Evolutionary conservation across 2,113 vertebrate species (phyloP).

Genomic region (Odocoileus hemionus): DNA sequence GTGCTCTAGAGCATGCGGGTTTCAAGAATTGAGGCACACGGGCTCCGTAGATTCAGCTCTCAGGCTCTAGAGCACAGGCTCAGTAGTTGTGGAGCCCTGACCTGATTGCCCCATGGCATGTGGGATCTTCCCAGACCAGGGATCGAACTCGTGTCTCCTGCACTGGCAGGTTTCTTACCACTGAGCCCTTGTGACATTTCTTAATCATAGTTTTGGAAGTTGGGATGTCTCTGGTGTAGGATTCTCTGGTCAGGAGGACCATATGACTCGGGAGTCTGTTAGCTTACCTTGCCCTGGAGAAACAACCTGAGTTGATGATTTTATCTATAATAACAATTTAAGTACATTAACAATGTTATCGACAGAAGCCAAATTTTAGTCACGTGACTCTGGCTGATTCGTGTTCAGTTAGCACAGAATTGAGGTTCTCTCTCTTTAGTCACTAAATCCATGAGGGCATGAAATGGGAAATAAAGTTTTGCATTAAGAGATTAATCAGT

Average conservation of each 20-base stretch:
- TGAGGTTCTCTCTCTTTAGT: neutral
- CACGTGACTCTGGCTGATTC: neutral
- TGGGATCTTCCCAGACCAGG: neutral
- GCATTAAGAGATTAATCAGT: neutral
- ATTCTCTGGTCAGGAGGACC: neutral
- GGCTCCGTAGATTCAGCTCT: neutral
- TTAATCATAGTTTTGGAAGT: neutral
- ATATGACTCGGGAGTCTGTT: neutral
- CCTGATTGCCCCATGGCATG: neutral
- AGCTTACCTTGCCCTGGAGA: neutral
- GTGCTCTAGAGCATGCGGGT: accelerated
- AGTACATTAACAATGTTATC: neutral
- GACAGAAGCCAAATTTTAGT: neutral
- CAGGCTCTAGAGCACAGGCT: neutral
- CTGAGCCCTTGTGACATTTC: neutral
- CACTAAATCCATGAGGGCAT: neutral
- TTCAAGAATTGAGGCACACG: neutral
- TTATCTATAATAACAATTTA: neutral
- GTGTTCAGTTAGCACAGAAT: neutral
- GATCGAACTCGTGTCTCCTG: neutral
- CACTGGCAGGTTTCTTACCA: neutral
- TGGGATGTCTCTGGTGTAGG: neutral
- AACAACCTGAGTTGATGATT: neutral
- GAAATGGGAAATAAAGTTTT: neutral
- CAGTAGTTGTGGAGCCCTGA: neutral